Evolutionary conservation across 2,888 invertebrate genomes (phyloP), one percentile per base, ranked within the genome.

Genomic region (Drosophila ochracea): DNA sequence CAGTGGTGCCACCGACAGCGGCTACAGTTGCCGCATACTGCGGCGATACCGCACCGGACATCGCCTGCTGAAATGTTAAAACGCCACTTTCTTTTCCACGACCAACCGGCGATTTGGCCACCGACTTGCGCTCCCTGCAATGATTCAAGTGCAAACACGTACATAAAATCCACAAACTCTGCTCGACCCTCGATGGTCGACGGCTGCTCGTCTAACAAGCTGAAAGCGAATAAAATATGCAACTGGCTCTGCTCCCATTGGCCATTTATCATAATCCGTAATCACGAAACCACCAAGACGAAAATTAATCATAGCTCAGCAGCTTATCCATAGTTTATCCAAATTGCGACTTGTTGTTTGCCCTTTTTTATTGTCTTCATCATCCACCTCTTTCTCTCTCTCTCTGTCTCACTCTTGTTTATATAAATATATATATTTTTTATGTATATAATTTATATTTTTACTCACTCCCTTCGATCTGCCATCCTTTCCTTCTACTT

Each of bases 21-120:
- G 25, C 28, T 2, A 31, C 55, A 2, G 55, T 2, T 41, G 41
- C 43, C 33, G 55, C 80, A 57, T 92, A 92, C 35, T 92, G 93
- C 1, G 93, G 93, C 13, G 93, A 93, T 16, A 93, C 93, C 7
- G 92, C 93, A 5, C 93, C 93, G 35, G 92, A 92, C 88, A 93
- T 92, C 21, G 91, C 93, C 66, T 93, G 93, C 68, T 93, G 93
- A 68, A 93, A 92, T 49, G 93, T 92, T 49, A 93, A 80, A 25
- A 92, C 92, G 31, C 93, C 91, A 63, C 89, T 86, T 41, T 83
- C 88, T 43, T 84, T 68, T 68, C 81, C 69, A 62, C 75, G 63
- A 0, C 75, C 75, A 4, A 69, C 33, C 16, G 92, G 92, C 33
- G 92, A 92, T 70, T 92, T 92, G 28, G 84, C 89, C 71, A 90